Percentiles rank a stretch among this genome's conserved stretches.
phyloP scores from a whole-genome alignment of 2,113 vertebrate species.

The human region DNA sequence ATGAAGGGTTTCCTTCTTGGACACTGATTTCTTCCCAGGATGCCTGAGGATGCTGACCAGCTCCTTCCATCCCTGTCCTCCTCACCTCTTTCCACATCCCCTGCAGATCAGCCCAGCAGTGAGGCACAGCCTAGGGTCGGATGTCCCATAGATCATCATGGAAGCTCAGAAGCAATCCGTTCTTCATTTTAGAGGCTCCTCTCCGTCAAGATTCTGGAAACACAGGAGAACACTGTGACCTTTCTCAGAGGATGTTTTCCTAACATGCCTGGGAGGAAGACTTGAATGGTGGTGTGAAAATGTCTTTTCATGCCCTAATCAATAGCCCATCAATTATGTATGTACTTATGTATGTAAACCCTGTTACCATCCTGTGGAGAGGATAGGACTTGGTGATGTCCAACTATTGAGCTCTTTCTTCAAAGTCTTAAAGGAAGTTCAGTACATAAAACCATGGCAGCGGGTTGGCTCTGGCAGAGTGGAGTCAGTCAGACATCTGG shows the following conservation, averaged over 20 bases:
- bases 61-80: background rate
- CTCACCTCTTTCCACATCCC: background rate
- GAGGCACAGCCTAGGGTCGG: background rate
- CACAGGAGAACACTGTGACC: background rate
- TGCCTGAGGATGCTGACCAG: background rate
- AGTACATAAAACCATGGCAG: accelerated
- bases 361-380: background rate
- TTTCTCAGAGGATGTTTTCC: background rate
- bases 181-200: too few relatives aligned
- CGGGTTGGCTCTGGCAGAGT: accelerated
- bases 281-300: background rate
- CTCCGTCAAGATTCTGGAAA: background rate
- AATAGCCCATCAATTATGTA: background rate
- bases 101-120: background rate
- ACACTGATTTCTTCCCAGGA: background rate
- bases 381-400: background rate
- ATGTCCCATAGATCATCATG: accelerated
- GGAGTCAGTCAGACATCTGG: background rate
- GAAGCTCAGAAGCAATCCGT: background rate
- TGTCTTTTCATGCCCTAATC: accelerated
- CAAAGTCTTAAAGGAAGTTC: background rate
- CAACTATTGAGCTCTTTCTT: background rate
- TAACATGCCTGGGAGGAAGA: background rate
- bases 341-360: too few relatives aligned
- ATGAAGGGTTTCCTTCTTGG: accelerated